Conservation (phyloP, 2,888 invertebrate species). For the Merodon equestris region DNA sequence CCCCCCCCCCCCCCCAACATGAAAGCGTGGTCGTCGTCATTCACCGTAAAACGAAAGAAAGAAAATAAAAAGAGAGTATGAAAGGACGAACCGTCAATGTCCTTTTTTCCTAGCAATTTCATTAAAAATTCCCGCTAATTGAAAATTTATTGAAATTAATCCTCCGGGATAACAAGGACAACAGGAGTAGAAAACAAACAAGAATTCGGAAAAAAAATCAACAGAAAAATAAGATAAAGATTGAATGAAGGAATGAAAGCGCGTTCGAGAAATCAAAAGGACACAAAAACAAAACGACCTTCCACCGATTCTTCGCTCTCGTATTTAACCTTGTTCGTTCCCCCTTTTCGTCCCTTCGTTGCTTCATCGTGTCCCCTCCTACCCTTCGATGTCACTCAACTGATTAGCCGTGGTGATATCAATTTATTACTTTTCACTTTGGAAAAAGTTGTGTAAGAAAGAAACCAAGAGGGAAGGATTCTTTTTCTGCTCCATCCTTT, state of each 20-base stretch:
- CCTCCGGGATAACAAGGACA: conserved; percentile 65
- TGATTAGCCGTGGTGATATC: conserved; percentile 68
- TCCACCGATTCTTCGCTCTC: not conserved
- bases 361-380: conserved; percentile 18
- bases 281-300: conserved; percentile 51
- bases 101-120: conserved; percentile 60
- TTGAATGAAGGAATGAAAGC: too few relatives aligned
- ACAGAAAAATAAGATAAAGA: conserved; percentile 17
- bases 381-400: conserved; percentile 55
- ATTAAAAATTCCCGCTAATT: conserved; percentile 68
- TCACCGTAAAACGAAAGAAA: not conserved
- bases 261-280: conserved; percentile 51
- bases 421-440: conserved; percentile 67
- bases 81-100: conserved; percentile 41
- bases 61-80: conserved; percentile 6
- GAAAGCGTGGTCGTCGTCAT: not conserved
- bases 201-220: not conserved
- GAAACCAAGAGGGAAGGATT: conserved; percentile 19
- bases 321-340: not conserved
- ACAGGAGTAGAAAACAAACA: conserved; percentile 36
- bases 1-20: not conserved
- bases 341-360: conserved; percentile 31
- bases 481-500: conserved; percentile 12
- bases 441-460: conserved; percentile 33
- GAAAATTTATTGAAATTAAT: conserved; percentile 69